Evolutionary conservation across 2,113 vertebrate genomes (phyloP), one percentile per base, ranked within the genome.

Genomic region (Chloroceryle aenea): DNA sequence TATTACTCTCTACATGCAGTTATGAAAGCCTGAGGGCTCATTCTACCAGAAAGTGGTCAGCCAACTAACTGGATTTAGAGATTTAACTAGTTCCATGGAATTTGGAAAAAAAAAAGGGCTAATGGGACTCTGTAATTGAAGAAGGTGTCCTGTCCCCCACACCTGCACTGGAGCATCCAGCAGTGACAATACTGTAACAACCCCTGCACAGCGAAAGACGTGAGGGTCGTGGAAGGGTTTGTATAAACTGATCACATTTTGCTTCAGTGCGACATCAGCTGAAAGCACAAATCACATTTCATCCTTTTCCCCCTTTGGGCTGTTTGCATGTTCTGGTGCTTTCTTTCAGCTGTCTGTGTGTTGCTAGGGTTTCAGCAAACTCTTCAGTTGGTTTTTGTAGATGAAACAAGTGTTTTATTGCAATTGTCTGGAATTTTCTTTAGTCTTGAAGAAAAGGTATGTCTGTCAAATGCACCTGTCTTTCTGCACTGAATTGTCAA

Each of bases 101-200:
- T 36, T 8, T 11, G 11, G 40, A 13, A 11, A 40, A 40, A 74
- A 77, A 45, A 34, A 61, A 43, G 40, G 32, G 20, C 27, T 29
- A 52, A 18, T 9, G 9, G 2, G 14, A 2, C 2, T 63, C 15
- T 26, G 16, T 50, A 56, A n/a, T 14, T 43, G 22, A 50, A 7
- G 21, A 38, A 80, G 9, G 38, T 52, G 12, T 30, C 10, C 72
- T 59, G 12, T 27, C 6, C 42, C 12, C 5, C 0, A 4, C 1
- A 2, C 13, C 27, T 1, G 1, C 34, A 2, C 25, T 25, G 32
- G 20, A 6, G 2, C 1, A 1, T 45, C 21, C 0, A 20, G 29
- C 18, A 20, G 22, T 42, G 83, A 6, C 19, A 30, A 12, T 9
- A 2, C 1, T 16, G 16, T 12, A 8, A 23, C 7, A 58, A 27